Conservation (phyloP, 2,113 vertebrate genomes). For the Sinocyclocheilus maitianheensis region DNA sequence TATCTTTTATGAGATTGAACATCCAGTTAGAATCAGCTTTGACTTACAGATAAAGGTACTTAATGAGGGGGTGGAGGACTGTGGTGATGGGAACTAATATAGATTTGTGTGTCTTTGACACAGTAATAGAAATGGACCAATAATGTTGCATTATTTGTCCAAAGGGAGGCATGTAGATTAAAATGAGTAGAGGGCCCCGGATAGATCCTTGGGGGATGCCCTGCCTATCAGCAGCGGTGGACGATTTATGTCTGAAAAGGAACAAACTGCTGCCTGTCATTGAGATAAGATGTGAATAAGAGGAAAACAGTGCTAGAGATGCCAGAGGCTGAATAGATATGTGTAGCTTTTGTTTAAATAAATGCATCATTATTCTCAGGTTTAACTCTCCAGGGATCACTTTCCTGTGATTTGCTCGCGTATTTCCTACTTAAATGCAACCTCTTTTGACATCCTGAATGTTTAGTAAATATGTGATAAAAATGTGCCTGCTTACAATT, state of each 20-base stretch:
- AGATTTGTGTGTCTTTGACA: neutral
- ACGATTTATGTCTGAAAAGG: conserved; percentile 23
- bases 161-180: neutral
- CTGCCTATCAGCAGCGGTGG: neutral
- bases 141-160: conserved; percentile 14
- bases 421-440: neutral
- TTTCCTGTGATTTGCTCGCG: neutral
- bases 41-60: neutral
- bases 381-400: neutral
- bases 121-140: neutral
- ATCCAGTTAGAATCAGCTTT: neutral
- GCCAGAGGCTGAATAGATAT: conserved; percentile 3
- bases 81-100: neutral
- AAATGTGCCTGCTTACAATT: neutral
- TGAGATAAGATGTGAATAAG: conserved; percentile 11
- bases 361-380: conserved; percentile 15
- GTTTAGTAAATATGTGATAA: conserved; percentile 7
- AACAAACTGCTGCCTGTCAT: conserved; percentile 15
- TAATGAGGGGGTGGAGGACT: neutral
- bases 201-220: neutral
- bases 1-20: neutral
- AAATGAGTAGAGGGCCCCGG: neutral
- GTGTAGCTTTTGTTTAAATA: conserved; percentile 11
- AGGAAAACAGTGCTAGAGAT: conserved; percentile 4
- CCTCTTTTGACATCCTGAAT: neutral